phyloP scores from a whole-genome alignment of 2,113 vertebrate species.

The Peromyscus leucopus region DNA sequence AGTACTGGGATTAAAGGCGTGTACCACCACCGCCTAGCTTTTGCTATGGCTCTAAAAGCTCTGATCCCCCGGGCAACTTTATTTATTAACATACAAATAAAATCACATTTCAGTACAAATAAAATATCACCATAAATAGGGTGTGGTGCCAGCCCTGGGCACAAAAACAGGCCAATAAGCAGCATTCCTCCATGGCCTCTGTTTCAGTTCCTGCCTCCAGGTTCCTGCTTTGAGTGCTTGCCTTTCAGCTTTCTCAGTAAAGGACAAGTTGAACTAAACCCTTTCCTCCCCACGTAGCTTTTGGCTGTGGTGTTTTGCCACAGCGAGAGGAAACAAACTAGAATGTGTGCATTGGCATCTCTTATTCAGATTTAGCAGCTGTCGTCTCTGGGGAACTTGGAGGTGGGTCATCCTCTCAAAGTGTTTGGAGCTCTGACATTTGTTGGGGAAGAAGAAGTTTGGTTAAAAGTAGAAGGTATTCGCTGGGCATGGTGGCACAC shows the following conservation, averaged over 20 bases:
- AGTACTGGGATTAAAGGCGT: too few relatives aligned
- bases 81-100: too few relatives aligned
- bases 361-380: neutral
- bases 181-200: neutral
- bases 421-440: neutral
- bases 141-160: neutral
- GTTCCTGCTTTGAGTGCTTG: neutral
- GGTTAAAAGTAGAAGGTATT: neutral
- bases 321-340: neutral
- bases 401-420: neutral
- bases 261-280: neutral
- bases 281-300: neutral
- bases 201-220: neutral
- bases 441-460: neutral
- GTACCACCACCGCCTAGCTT: too few relatives aligned
- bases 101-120: too few relatives aligned
- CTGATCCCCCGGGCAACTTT: too few relatives aligned
- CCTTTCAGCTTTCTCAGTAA: neutral
- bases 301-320: neutral
- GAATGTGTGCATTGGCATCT: neutral
- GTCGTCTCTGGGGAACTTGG: accelerated
- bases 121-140: neutral
- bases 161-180: neutral
- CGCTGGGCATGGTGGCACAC: too few relatives aligned
- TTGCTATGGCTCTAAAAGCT: too few relatives aligned